Evolutionary conservation across 2,797 vertebrate genomes (phyloP).

Genomic region (Diplodus puntazzo): DNA sequence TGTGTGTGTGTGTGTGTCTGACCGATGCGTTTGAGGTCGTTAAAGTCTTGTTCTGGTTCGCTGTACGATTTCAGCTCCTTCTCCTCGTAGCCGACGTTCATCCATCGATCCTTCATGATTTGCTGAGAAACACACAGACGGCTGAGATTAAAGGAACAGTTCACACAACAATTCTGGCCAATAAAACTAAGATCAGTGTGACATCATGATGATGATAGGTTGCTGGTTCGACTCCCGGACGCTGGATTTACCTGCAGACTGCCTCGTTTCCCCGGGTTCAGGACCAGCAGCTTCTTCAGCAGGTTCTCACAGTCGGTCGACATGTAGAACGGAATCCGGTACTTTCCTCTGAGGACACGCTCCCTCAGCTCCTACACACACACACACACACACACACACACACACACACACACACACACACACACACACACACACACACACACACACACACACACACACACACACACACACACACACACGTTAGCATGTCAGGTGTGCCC

Average conservation of each 20-base stretch:
- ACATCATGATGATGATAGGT: not conserved
- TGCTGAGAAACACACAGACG: conserved; percentile 81
- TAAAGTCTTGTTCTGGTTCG: conserved; percentile 91
- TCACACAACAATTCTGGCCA: no score
- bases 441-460: no score
- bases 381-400: conserved; percentile 53
- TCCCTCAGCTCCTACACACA: conserved; percentile 90
- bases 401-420: conserved; percentile 65
- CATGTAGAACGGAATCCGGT: conserved; percentile 96
- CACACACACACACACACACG: conserved; percentile 22
- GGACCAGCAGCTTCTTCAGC: conserved; percentile 93
- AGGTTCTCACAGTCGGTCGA: conserved; percentile 97
- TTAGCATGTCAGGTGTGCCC: not conserved
- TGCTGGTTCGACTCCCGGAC: not conserved
- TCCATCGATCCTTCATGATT: conserved; percentile 97
- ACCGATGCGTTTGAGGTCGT: conserved; percentile 77
- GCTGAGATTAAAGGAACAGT: no score
- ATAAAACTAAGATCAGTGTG: no score
- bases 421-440: no score
- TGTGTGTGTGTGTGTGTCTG: not conserved
- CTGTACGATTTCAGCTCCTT: conserved; percentile 91
- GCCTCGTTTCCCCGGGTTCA: conserved; percentile 93
- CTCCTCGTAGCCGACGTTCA: conserved; percentile 92
- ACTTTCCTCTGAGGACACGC: conserved; percentile 92
- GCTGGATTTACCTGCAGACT: conserved; percentile 90